Evolutionary conservation across 2,888 invertebrate species (phyloP).

Genomic region (Cactoblastis cactorum): DNA sequence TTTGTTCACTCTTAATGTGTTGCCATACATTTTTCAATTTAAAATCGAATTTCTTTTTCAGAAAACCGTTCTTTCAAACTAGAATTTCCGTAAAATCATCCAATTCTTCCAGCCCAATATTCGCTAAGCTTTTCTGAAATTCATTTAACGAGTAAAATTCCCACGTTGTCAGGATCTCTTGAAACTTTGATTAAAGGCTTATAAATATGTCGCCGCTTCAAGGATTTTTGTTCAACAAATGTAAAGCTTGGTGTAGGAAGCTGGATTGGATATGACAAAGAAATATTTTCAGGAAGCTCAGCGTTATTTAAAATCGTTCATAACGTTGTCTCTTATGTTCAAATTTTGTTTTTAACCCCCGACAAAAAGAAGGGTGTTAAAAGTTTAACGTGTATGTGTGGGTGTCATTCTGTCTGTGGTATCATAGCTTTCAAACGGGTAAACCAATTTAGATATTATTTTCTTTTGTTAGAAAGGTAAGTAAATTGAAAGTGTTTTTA

Average conservation of each 20-base stretch:
- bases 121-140: background rate
- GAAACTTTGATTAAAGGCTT: constrained; percentile 10
- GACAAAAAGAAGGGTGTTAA: no score
- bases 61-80: background rate
- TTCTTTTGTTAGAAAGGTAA: no score
- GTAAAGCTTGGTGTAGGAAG: background rate
- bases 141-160: background rate
- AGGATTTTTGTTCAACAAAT: background rate
- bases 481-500: no score
- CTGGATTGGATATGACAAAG: background rate
- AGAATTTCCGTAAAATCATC: background rate
- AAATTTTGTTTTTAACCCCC: no score
- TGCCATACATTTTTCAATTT: background rate
- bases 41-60: background rate
- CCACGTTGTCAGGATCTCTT: background rate
- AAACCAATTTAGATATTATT: no score
- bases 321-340: no score
- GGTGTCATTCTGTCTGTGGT: no score
- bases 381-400: no score
- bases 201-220: background rate
- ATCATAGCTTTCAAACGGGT: no score
- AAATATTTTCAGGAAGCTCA: no score
- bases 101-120: background rate
- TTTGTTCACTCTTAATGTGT: background rate
- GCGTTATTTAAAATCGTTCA: no score